Evolutionary conservation across 1,140 invertebrate genomes (phyloP), one percentile per base, ranked within the genome.

Genomic region (Branchinecta lindahli): DNA sequence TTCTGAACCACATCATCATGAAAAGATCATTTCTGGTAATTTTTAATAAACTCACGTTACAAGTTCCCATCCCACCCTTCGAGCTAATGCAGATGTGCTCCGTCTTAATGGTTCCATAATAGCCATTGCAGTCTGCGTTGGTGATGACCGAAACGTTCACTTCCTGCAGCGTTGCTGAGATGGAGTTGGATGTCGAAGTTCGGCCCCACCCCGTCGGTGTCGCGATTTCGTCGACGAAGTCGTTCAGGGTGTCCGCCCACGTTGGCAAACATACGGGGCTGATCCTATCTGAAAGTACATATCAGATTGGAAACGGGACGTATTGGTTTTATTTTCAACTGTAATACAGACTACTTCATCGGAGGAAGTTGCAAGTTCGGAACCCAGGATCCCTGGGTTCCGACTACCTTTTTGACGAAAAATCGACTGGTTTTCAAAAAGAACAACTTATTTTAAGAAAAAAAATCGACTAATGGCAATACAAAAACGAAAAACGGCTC

Each of bases 171-270:
- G 70, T 73, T 66, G 73, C 71, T 0, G 75, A 70, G 18, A 71
- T 70, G 15, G 69, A 52, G 6, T 73, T 73, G 45, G 73, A 73
- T 66, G 75, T 69, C 0, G 69, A 71, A n/a, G 73, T 72, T 20
- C 74, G 70, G 3, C 78, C 78, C 77, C 77, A 79, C 7, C 78
- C 78, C 4, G 75, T 72, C 8, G 77, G 73, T 6, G 74, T 73
- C 1, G 71, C 75, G 66, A 72, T 66, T 44, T 73, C 68, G 7
- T 75, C 76, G 0, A 75, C 73, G 18, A 74, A 76, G 69, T 73
- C 72, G 12, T 44, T 61, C 18, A 61, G 18, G 18, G 52, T 20
- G 6, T 61, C 52, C 12, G 18, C 12, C 52, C 52, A 61, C 6
- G 52, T 61, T 15, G 52, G 52, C 12, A 61, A 20, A 20, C 52